Evolutionary conservation across 2,113 vertebrate genomes (phyloP).

Genomic region (Catharus bicknelli): DNA sequence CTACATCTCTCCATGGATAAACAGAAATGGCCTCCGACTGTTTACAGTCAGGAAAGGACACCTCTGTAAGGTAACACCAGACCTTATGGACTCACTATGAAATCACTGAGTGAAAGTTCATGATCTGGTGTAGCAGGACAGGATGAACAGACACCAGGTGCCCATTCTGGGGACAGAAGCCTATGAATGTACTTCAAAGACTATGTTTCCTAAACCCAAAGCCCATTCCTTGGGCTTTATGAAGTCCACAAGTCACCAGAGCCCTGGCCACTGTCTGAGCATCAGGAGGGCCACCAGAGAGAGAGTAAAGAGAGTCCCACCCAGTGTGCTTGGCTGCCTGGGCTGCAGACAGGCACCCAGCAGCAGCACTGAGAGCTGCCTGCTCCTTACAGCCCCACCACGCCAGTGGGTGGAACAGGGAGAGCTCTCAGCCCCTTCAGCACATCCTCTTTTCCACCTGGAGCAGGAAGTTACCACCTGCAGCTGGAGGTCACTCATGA

Average conservation of each 20-base stretch:
- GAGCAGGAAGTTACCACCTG: not conserved
- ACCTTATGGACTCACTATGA: not conserved
- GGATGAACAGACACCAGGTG: not conserved
- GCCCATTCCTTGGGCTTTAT: not conserved
- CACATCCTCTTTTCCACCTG: not conserved
- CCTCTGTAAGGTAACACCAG: not conserved
- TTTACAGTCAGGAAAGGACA: not conserved
- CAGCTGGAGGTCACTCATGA: not conserved
- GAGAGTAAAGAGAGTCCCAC: not conserved
- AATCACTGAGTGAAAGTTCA: not conserved
- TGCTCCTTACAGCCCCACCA: not conserved
- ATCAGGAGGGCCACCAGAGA: not conserved
- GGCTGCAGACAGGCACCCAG: not conserved
- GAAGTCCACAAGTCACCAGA: not conserved
- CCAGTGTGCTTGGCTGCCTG: not conserved
- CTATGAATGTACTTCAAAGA: not conserved
- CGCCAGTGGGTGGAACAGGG: fast-evolving
- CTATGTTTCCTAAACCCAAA: not conserved
- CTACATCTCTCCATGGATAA: not conserved
- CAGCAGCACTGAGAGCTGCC: not conserved
- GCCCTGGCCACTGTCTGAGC: not conserved
- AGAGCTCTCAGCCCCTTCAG: not conserved
- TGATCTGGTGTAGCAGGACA: not conserved
- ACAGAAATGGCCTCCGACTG: not conserved
- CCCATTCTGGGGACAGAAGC: not conserved